Base-by-base conservation (phyloP, 2,113 vertebrate genomes). In the Maccullochella peelii region DNA sequence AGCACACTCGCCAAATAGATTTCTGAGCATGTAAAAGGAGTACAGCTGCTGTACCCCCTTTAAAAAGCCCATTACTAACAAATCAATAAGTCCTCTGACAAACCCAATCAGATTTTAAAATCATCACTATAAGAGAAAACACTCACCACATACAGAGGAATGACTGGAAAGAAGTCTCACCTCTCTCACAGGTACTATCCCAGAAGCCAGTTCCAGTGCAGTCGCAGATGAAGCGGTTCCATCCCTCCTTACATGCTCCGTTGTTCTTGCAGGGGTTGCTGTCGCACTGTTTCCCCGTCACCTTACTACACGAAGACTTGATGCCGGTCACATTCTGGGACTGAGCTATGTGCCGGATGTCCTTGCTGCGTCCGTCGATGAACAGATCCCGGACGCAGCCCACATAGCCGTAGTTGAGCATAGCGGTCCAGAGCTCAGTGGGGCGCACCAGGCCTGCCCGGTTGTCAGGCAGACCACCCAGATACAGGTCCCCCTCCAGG, bases 221-320 rank as follows among this genome's bases (percentile, higher is more conserved):
- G 93, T 99, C 98, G 0, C 98, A 99, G 74, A 99, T 94, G 90
- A 98, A 99, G 86, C 98, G 97, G 94, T 99, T 99, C 98, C 98
- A 99, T 38, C 98, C 98, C 0, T 99, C 98, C 89, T 98, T 97
- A 86, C 98, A 99, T 25, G 92, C 86, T 0, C 97, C 98, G 0
- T 96, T 97, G 88, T 99, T 99, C 92, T 97, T 99, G 47, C 98
- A 99, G 0, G 98, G 98, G 87, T 95, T 97, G 90, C 97, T 97
- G 93, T 99, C 98, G 0, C 98, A 99, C 90, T 98, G 97, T 84
- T 98, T 98, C 42, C 95, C 96, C 52, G 94, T 95, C 77, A 96
- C 82, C 77, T 97, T 97, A 9, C 95, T 96, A 70, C 98, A 99
- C 1, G 97, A 98, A 0, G 97, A 96, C 94, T 97, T 98, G 88